Evolutionary conservation across 2,113 vertebrate genomes (phyloP).

Genomic region (Indri indri): DNA sequence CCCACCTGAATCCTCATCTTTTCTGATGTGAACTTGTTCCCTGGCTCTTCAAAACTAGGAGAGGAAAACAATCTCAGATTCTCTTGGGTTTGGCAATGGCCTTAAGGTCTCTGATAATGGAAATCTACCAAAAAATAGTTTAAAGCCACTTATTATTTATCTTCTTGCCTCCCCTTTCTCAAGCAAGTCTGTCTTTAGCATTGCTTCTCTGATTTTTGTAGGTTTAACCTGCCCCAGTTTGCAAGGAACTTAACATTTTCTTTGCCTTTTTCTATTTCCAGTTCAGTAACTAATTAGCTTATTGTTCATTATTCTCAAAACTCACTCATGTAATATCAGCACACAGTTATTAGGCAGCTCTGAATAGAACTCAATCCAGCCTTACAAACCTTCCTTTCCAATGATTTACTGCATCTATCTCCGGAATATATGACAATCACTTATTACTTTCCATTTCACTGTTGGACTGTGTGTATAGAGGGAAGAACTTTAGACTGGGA

Average conservation of each 20-base stretch:
- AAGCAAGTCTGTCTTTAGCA: not conserved
- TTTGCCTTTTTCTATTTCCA: not conserved
- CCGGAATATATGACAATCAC: not conserved
- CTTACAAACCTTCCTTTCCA: not conserved
- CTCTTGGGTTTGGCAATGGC: not conserved
- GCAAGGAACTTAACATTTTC: not conserved
- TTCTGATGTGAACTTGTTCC: not conserved
- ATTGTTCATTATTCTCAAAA: not conserved
- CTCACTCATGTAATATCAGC: not conserved
- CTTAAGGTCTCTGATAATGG: not conserved
- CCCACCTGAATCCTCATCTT: not conserved
- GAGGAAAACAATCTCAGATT: not conserved
- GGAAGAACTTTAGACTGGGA: not conserved
- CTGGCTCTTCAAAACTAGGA: not conserved
- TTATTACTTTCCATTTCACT: not conserved
- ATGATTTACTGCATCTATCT: not conserved
- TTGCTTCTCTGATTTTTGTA: not conserved
- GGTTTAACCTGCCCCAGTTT: not conserved
- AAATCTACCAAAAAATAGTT: not conserved
- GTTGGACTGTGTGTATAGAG: not conserved
- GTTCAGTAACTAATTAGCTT: not conserved
- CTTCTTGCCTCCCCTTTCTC: not conserved
- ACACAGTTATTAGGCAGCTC: not conserved
- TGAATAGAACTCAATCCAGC: not conserved
- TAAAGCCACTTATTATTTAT: not conserved